Evolutionary conservation across 1,140 invertebrate genomes (phyloP).

Genomic region (Rhynchophorus ferrugineus): DNA sequence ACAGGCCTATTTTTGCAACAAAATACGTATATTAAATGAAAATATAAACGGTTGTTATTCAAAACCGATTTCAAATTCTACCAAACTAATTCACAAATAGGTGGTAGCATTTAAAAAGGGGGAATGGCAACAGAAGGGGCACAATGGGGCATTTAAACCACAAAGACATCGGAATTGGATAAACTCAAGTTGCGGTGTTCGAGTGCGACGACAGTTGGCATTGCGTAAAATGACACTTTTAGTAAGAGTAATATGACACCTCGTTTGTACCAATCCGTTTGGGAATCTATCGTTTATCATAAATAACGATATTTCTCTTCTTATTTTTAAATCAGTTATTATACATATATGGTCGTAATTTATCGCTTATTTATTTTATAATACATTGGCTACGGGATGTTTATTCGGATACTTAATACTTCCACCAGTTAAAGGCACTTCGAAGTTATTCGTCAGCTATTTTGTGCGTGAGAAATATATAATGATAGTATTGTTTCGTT

Average conservation of each 20-base stretch:
- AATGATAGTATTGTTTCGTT: no score
- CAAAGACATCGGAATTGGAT: slow-evolving; percentile 22
- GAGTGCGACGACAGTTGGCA: slow-evolving; percentile 16
- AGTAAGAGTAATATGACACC: slow-evolving; percentile 13
- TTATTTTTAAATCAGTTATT: no score
- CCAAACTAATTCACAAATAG: slow-evolving; percentile 8
- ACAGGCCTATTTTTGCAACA: no score
- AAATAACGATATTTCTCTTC: not conserved
- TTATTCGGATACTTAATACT: no score
- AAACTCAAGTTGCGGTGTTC: slow-evolving; percentile 25
- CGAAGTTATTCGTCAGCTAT: no score
- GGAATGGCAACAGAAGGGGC: slow-evolving; percentile 12
- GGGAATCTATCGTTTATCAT: not conserved
- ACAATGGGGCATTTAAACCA: slow-evolving; percentile 21
- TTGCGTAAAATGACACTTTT: slow-evolving; percentile 18
- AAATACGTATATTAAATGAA: no score
- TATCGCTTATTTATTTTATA: no score
- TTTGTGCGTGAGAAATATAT: no score
- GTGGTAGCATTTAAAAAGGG: slow-evolving; percentile 5
- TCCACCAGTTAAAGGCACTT: no score
- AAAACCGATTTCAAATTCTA: not conserved
- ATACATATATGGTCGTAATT: no score
- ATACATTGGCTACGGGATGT: no score
- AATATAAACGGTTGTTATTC: no score
- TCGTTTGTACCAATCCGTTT: slow-evolving; percentile 12